Evolutionary conservation across 2,797 vertebrate genomes (phyloP), one percentile per base, ranked within the genome.

Genomic region (Cryptoblepharus egeriae): DNA sequence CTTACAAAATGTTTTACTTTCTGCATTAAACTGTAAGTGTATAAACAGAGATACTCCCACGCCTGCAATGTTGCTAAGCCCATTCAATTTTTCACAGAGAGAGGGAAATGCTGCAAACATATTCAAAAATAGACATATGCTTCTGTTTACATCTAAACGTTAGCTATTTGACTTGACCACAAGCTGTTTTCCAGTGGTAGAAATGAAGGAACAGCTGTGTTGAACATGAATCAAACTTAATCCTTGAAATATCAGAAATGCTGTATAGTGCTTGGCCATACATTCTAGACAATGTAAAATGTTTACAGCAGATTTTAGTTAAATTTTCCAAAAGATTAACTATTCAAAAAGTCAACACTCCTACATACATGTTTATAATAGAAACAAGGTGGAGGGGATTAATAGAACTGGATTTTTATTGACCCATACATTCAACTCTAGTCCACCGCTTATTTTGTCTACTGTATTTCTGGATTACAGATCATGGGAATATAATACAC

Each of bases 181-280:
- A 77, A 91, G 80, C 87, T 91, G 89, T 84, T 85, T 89, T 94
- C 86, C 88, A 90, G 79, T 30, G 6, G 35, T 89, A 89, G 85
- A 92, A 94, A 92, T 77, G 87, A 91, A 88, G 58, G 52, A 93
- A 89, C 92, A 94, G 92, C 88, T 94, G 93, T 88, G 77, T 72
- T 89, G 77, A 93, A 88, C 79, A 85, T 87, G 90, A 94, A 95
- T 90, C 81, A 89, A 72, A 88, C 88, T 37, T 87, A 92, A 94
- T 87, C 87, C 88, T 79, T 80, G 71, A 85, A 91, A 89, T 77
- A 93, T 82, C 79, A 91, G 89, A 94, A 89, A 88, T 83, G 55
- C 75, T 90, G 79, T 73, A 81, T 57, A 74, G 68, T 24, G 49
- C 32, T 87, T 60, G n/a, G 57, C 61, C 85, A 75, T 39, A 30